Conservation (phyloP, 2,113 vertebrate genomes). For the Candoia aspera region DNA sequence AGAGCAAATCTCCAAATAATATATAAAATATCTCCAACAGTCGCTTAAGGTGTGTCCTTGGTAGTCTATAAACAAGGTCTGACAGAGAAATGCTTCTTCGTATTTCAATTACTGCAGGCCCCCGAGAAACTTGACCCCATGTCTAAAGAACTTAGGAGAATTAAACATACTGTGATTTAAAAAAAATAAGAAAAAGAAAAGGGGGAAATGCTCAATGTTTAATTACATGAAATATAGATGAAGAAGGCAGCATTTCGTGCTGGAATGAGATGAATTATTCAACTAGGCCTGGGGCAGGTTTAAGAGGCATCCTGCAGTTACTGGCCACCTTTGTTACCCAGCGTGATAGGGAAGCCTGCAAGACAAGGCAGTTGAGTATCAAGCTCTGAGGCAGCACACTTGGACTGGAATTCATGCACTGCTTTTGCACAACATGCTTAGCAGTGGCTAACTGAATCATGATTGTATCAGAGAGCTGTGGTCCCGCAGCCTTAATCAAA, state of each 20-base stretch:
- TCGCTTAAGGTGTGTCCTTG: background rate
- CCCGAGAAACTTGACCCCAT: background rate
- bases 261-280: constrained; percentile 29
- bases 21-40: background rate
- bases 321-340: constrained; percentile 3
- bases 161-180: background rate
- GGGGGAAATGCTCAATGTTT: constrained; percentile 1
- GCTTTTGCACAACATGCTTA: background rate
- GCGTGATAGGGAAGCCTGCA: constrained; percentile 13
- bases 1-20: background rate
- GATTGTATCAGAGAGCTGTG: background rate
- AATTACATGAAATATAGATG: constrained; percentile 37
- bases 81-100: background rate
- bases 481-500: too few relatives aligned
- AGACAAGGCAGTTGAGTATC: background rate
- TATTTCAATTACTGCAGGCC: background rate
- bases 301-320: constrained; percentile 23
- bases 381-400: background rate
- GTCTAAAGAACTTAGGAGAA: background rate
- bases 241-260: constrained; percentile 31
- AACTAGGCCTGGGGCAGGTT: constrained; percentile 14
- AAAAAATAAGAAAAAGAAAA: background rate
- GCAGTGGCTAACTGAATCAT: background rate
- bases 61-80: background rate
- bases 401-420: background rate